Conservation (phyloP, 2,888 invertebrate genomes). For the Apodemia duryi region DNA sequence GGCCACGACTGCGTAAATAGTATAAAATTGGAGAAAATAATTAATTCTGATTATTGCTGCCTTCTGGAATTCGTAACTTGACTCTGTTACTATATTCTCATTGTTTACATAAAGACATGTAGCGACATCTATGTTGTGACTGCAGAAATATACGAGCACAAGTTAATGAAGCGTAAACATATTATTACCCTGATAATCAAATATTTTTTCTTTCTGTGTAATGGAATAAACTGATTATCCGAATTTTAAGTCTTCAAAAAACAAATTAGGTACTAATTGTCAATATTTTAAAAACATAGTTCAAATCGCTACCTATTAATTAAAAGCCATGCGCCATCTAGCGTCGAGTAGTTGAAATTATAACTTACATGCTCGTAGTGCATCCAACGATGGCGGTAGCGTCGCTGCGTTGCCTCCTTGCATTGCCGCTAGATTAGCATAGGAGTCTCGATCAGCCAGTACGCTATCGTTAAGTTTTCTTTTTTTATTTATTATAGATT, state of each 20-base stretch:
- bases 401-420: constrained; percentile 70
- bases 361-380: constrained; percentile 69
- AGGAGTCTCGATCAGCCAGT: constrained; percentile 64
- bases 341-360: constrained; percentile 53
- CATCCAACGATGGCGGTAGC: constrained; percentile 74
- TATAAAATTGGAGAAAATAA: not conserved
- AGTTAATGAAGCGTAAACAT: not conserved
- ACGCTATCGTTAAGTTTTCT: constrained; percentile 67
- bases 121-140: constrained; percentile 10
- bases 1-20: not conserved
- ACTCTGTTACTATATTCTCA: too few relatives aligned
- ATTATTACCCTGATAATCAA: not conserved
- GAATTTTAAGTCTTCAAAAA: not conserved
- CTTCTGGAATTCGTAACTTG: not conserved
- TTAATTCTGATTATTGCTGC: not conserved
- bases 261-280: too few relatives aligned
- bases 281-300: too few relatives aligned
- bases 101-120: not conserved
- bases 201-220: not conserved
- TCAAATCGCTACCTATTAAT: too few relatives aligned
- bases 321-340: constrained; percentile 44
- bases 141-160: not conserved
- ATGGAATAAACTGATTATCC: not conserved
- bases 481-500: constrained; percentile 66
- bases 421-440: constrained; percentile 70